These are phyloP conservation scores for Metacarcinus magister DNA, from an alignment of 2,888 invertebrate species.

Conservation along the genomic window DNA sequence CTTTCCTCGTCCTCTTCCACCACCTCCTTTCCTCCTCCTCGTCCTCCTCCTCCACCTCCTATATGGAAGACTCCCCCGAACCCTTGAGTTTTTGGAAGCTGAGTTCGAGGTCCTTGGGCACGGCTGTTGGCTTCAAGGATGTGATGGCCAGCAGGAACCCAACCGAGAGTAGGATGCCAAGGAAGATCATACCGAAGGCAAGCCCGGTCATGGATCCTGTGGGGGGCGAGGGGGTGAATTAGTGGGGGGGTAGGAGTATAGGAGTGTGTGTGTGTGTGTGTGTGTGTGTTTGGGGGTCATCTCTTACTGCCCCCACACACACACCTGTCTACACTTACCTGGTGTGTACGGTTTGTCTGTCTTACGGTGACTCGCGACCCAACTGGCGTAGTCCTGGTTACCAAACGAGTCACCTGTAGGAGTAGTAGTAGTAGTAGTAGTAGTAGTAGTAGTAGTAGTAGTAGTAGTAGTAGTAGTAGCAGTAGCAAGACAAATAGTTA, in stretches of 20 bases:
- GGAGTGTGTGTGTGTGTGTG: no score
- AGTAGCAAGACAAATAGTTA: not conserved
- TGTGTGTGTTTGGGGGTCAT: no score
- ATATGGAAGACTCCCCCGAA: not conserved
- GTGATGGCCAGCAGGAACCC: constrained; percentile 66
- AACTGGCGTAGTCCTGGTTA: constrained; percentile 69
- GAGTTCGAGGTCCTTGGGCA: constrained; percentile 58
- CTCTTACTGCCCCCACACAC: not conserved
- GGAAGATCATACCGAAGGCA: constrained; percentile 78
- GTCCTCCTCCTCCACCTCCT: not conserved
- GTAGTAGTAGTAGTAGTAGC: not conserved
- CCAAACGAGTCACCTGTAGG: constrained; percentile 74
- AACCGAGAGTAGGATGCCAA: constrained; percentile 68
- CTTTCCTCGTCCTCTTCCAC: not conserved
- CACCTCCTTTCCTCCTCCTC: not conserved
- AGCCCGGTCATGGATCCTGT: constrained; percentile 78
- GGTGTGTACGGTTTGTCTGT: constrained; percentile 68
- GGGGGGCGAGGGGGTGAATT: not conserved
- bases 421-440: not conserved
- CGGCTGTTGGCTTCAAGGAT: not conserved
- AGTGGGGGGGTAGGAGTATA: not conserved
- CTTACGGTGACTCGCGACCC: constrained; percentile 68
- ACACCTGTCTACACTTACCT: constrained; percentile 58
- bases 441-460: constrained; percentile 19
- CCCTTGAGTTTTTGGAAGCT: not conserved